Conservation (phyloP, 92 coral and sea anemone species). For the Nematostella vectensis region DNA sequence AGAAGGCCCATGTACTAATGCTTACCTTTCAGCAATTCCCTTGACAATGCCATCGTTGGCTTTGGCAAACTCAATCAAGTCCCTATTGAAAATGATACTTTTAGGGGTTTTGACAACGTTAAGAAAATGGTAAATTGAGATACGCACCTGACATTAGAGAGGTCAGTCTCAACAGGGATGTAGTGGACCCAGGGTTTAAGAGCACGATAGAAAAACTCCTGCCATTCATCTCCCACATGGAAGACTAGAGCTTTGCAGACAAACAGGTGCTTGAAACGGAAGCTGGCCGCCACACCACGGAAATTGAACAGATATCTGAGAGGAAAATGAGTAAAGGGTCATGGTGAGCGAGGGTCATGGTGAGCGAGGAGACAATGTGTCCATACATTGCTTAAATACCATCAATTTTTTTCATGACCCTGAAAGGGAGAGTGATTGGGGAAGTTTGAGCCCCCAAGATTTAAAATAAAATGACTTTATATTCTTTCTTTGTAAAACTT, state of each 20-base stretch:
- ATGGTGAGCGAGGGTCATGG: not conserved
- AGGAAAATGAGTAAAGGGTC: not conserved
- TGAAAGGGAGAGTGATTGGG: too few species aligned
- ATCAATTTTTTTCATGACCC: too few species aligned
- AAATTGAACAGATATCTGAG: conserved; percentile 88
- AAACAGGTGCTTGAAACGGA: conserved; percentile 93
- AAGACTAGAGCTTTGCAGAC: conserved; percentile 91
- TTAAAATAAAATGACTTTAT: too few species aligned
- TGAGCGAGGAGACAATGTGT: not conserved
- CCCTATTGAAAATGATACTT: conserved; percentile 44
- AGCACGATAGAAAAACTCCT: conserved; percentile 91
- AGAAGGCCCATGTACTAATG: too few species aligned
- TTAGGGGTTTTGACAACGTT: too few species aligned
- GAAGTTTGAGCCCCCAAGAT: too few species aligned
- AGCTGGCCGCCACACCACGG: conserved; percentile 99
- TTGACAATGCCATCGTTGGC: conserved; percentile 74
- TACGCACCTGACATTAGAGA: conserved; percentile 76
- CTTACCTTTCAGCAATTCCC: conserved; percentile 75
- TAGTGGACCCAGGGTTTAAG: conserved; percentile 98
- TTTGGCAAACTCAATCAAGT: conserved; percentile 77
- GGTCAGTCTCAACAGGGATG: conserved; percentile 81
- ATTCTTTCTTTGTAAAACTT: too few species aligned
- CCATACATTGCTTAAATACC: not conserved
- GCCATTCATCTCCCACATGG: conserved; percentile 96
- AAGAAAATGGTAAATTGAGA: not conserved